phyloP scores from a whole-genome alignment of 2,888 invertebrate genomes.

The Incurvaria masculella region DNA sequence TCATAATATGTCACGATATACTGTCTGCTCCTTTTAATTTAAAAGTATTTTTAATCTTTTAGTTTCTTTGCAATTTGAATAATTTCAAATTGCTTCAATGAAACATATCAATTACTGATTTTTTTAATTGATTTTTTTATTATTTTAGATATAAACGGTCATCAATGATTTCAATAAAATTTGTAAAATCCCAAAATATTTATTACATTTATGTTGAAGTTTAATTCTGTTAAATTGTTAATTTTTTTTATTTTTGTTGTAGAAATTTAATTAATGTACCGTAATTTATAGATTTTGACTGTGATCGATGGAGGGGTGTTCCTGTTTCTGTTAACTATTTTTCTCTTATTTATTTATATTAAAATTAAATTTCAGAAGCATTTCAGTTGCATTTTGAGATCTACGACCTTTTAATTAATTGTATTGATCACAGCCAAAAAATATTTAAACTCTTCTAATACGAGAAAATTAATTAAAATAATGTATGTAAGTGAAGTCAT shows the following conservation, averaged over 20 bases:
- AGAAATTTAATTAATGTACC: background rate
- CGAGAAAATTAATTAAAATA: no score
- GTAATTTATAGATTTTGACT: background rate
- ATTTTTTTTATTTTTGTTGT: background rate
- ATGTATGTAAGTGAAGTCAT: no score
- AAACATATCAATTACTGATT: background rate
- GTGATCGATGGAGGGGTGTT: background rate
- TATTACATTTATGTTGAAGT: slow-evolving; percentile 3
- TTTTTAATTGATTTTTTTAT: background rate
- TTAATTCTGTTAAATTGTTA: background rate
- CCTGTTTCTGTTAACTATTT: background rate
- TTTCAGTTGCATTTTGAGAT: background rate
- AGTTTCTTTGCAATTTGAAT: background rate
- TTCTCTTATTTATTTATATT: background rate
- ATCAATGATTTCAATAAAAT: background rate
- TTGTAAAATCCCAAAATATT: background rate
- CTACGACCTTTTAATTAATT: no score
- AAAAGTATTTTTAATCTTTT: background rate
- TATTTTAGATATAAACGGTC: background rate
- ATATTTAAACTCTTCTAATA: no score
- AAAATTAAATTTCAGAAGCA: background rate
- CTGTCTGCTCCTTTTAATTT: background rate
- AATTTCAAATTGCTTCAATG: background rate
- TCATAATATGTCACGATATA: no score
- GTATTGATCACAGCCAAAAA: background rate